phyloP scores from a whole-genome alignment of 2,113 vertebrate genomes.

The Python bivittatus region DNA sequence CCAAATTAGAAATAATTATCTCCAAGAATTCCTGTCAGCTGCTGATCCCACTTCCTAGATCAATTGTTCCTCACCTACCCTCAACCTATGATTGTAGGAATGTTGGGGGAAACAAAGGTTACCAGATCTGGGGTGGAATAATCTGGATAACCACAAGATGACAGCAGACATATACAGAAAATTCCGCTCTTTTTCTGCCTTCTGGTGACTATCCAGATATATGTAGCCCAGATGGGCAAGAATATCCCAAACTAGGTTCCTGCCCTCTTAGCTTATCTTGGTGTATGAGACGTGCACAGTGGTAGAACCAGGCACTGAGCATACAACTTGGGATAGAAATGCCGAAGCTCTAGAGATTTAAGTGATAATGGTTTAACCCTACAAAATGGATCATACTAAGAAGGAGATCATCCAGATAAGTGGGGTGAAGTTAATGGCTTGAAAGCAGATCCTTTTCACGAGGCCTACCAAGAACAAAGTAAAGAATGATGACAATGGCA shows the following conservation, averaged over 20 bases:
- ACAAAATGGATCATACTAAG: background rate
- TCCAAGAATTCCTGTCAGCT: background rate
- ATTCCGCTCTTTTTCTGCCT: background rate
- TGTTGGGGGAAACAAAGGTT: no score
- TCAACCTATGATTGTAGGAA: background rate
- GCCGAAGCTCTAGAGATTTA: background rate
- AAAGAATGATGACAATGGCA: conserved; percentile 38
- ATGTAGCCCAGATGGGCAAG: no score
- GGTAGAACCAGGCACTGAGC: background rate
- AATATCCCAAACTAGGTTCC: background rate
- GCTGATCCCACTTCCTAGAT: background rate
- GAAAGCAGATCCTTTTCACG: conserved; percentile 12
- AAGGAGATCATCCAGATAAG: conserved; percentile 6
- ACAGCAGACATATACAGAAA: background rate
- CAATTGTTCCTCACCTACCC: background rate
- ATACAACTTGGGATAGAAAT: background rate
- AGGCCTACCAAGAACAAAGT: fast-evolving
- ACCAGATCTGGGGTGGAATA: background rate
- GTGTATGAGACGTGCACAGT: background rate
- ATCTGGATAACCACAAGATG: background rate
- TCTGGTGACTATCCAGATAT: background rate
- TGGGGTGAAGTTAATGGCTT: conserved; percentile 26
- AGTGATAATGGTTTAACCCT: fast-evolving
- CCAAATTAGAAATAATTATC: background rate
- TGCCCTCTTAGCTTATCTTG: background rate